Evolutionary conservation across 2,888 invertebrate species (phyloP).

Genomic region (Spialia ferax): DNA sequence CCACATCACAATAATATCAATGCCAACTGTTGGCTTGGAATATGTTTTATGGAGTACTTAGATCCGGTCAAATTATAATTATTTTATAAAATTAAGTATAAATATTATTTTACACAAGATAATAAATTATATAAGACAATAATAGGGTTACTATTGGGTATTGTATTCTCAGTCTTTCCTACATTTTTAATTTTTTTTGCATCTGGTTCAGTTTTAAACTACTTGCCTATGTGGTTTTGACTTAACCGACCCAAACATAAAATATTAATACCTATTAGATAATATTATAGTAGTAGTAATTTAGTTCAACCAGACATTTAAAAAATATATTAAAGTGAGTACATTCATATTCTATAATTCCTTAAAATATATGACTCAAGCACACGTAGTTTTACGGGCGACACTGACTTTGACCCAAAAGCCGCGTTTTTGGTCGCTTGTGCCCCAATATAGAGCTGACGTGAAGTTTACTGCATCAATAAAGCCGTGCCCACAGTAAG

Average conservation of each 20-base stretch:
- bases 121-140: too few relatives aligned
- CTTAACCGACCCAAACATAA: too few relatives aligned
- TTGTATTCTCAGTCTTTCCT: too few relatives aligned
- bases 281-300: too few relatives aligned
- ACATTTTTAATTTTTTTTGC: too few relatives aligned
- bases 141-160: too few relatives aligned
- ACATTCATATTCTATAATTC: too few relatives aligned
- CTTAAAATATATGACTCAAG: slow-evolving; percentile 13
- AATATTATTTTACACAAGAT: not conserved
- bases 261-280: too few relatives aligned
- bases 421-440: slow-evolving; percentile 15
- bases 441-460: slow-evolving; percentile 25
- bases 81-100: too few relatives aligned
- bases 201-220: too few relatives aligned
- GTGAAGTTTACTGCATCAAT: slow-evolving; percentile 20
- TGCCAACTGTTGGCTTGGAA: slow-evolving; percentile 21
- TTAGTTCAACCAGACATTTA: too few relatives aligned
- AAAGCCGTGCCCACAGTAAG: slow-evolving; percentile 16
- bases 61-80: slow-evolving; percentile 8
- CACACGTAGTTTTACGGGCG: slow-evolving; percentile 10
- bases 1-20: slow-evolving; percentile 9
- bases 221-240: too few relatives aligned
- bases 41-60: slow-evolving; percentile 12
- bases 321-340: not conserved
- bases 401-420: slow-evolving; percentile 34